Percentiles rank a stretch among this genome's conserved stretches.
phyloP scores from a whole-genome alignment of 2,797 vertebrate genomes.

The Miichthys miiuy region DNA sequence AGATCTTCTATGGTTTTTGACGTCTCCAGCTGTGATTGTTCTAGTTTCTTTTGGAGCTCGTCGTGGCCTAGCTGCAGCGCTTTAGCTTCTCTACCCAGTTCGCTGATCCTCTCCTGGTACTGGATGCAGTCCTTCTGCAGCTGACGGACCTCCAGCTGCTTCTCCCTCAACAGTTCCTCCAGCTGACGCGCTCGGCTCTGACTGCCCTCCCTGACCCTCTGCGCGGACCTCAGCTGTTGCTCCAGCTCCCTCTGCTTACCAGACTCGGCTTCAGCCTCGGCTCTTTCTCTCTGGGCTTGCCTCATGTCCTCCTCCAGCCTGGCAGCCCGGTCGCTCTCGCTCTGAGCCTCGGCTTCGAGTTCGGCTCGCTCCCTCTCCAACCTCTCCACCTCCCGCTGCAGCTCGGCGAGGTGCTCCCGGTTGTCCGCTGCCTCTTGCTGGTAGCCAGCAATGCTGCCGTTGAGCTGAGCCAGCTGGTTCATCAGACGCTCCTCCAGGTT shows the following conservation, averaged over 20 bases:
- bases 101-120: conserved; percentile 94
- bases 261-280: conserved; percentile 84
- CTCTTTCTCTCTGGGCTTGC: conserved; percentile 88
- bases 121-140: conserved; percentile 94
- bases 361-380: conserved; percentile 82
- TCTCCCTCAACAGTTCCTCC: conserved; percentile 95
- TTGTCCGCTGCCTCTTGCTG: conserved; percentile 92
- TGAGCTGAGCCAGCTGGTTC: conserved; percentile 98
- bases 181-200: conserved; percentile 91
- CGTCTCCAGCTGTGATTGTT: conserved; percentile 77
- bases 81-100: conserved; percentile 89
- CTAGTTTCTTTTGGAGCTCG: conserved; percentile 86
- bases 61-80: conserved; percentile 86
- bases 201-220: conserved; percentile 86
- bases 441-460: conserved; percentile 97
- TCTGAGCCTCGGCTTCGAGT: conserved; percentile 81
- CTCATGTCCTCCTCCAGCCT: conserved; percentile 92
- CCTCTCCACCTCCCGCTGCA: conserved; percentile 79
- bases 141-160: conserved; percentile 95
- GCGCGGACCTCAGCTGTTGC: conserved; percentile 89
- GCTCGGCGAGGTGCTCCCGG: conserved; percentile 79
- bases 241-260: conserved; percentile 89
- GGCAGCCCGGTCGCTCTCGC: conserved; percentile 75
- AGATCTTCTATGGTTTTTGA: conserved; percentile 82
- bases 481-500: conserved; percentile 97